Percentiles rank a stretch among this genome's conserved stretches.
Conservation (phyloP, 2,797 vertebrate genomes). For the Pseudochirops cupreus region DNA sequence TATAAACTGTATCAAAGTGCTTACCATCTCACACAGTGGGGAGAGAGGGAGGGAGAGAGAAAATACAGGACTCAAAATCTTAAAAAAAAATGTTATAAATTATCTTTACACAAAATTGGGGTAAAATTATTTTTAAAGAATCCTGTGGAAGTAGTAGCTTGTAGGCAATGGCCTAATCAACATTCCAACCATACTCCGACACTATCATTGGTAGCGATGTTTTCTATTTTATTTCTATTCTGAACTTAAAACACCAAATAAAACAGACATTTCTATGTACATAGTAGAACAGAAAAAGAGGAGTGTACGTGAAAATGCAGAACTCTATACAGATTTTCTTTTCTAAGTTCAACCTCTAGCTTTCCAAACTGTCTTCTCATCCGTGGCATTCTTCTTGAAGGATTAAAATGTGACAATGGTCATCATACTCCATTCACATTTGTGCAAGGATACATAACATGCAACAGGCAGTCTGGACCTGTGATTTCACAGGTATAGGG, state of each 20-base stretch:
- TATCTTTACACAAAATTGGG: not conserved
- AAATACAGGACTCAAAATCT: not conserved
- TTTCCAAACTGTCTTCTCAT: not conserved
- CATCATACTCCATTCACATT: not conserved
- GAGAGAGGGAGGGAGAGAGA: not conserved
- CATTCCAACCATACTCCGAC: not conserved
- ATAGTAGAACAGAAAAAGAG: not conserved
- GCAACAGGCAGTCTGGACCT: not conserved
- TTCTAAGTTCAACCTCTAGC: not conserved
- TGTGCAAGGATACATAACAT: not conserved
- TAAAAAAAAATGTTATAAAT: not conserved
- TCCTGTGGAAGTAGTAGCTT: not conserved
- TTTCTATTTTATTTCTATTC: not conserved
- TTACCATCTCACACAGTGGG: not conserved
- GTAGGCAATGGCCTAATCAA: not conserved
- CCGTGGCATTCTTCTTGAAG: not conserved
- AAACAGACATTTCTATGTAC: not conserved
- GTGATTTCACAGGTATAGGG: not conserved
- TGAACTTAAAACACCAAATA: not conserved
- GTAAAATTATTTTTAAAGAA: not conserved
- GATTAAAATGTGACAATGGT: not conserved
- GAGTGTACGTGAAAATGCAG: not conserved
- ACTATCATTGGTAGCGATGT: not conserved
- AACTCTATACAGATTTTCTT: not conserved
- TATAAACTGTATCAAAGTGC: not conserved